Percentiles rank a stretch among this genome's conserved stretches.
phyloP scores from a whole-genome alignment of 1,140 invertebrate species.

The Metaphire vulgaris region DNA sequence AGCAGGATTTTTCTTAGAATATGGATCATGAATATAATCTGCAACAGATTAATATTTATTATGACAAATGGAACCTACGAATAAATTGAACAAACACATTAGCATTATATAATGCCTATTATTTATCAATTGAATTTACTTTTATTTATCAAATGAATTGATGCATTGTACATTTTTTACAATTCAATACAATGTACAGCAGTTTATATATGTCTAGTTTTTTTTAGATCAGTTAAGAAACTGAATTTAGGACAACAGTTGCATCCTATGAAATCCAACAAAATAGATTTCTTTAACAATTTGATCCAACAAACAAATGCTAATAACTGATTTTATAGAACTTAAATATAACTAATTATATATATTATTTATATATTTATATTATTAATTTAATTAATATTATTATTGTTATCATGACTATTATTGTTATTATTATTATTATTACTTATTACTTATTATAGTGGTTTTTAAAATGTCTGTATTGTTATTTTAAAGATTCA shows the following conservation, averaged over 20 bases:
- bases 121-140: background rate
- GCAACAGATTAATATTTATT: slow-evolving; percentile 17
- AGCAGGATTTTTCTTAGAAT: slow-evolving; percentile 42
- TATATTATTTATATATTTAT: background rate
- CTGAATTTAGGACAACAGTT: no score
- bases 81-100: no score
- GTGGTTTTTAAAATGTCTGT: background rate
- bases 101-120: no score
- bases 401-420: background rate
- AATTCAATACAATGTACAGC: background rate
- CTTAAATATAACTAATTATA: background rate
- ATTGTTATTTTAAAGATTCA: background rate
- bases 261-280: no score
- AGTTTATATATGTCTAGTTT: background rate
- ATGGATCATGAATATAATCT: slow-evolving; percentile 46
- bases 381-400: background rate
- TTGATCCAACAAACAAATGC: no score
- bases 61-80: slow-evolving; percentile 1
- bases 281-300: no score
- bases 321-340: no score
- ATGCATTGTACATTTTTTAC: background rate
- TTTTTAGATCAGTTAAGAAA: background rate
- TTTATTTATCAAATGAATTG: slow-evolving; percentile 4
- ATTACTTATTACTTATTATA: background rate
- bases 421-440: background rate